These are phyloP conservation scores for Upupa epops DNA, from an alignment of 2,113 vertebrate species.

Conservation along the genomic window DNA sequence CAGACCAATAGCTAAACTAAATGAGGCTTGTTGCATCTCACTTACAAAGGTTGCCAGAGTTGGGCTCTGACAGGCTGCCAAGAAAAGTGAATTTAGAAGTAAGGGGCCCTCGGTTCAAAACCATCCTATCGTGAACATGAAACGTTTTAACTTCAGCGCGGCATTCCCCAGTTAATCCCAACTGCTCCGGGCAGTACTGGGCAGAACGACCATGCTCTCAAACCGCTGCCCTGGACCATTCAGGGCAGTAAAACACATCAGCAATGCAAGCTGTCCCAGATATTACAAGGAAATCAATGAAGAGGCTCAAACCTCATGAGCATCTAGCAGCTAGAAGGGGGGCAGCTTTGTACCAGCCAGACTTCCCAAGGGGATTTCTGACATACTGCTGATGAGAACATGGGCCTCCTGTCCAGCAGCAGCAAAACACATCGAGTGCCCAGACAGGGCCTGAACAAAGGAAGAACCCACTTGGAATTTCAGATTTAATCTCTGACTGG, in stretches of 20 bases:
- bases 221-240: not conserved
- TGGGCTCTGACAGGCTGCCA: constrained; percentile 42
- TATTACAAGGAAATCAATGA: not conserved
- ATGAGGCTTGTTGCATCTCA: constrained; percentile 41
- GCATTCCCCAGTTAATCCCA: not conserved
- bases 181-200: not conserved
- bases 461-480: not conserved
- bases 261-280: not conserved
- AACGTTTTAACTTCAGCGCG: not conserved
- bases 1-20: constrained; percentile 56
- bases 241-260: not conserved
- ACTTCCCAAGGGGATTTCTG: not conserved
- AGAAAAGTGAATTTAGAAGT: constrained; percentile 49
- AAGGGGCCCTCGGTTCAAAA: not conserved
- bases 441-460: not conserved
- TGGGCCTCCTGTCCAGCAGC: not conserved
- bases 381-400: not conserved
- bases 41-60: constrained; percentile 43
- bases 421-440: not conserved
- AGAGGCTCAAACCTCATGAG: not conserved
- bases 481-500: not conserved
- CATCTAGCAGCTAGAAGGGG: not conserved
- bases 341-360: not conserved
- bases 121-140: not conserved
- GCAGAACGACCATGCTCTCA: not conserved